Base-by-base conservation (phyloP, 2,113 vertebrate genomes). In the Naja naja region DNA sequence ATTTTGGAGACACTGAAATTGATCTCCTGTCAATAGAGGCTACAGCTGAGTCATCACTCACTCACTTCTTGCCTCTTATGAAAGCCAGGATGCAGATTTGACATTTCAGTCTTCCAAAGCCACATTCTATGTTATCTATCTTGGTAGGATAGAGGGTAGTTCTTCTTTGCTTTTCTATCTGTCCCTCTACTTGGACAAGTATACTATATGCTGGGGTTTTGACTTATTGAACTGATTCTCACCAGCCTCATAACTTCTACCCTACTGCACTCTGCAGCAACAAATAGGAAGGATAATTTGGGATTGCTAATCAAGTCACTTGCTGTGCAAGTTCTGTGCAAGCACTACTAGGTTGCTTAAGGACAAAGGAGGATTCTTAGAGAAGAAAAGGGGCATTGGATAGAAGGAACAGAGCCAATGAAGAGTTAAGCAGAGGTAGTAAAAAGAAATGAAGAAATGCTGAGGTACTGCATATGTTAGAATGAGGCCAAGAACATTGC, bases 1-100 rank as follows among this genome's bases (percentile, higher is more conserved):
- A 92, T 69, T 27, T 85, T 69, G 81, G 93, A 94, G 93, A 91
- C 81, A 5, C 23, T 34, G 74, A 88, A 74, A 94, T 92, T 90
- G 86, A 94, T 92, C 74, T 94, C 47, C 49, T 87, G 88, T 74
- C 90, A 64, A 92, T 87, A 58, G 81, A 52, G 87, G 56, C 64
- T 56, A 86, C 56, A 85, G 25, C 49, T 43, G 11, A 55, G 52
- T 55, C 81, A 94, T 92, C 81, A 30, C 55, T 94, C 93, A 92
- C 49, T 87, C 56, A 87, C 92, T 87, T 81, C 43, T 92, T 92
- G 91, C 49, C 56, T 94, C 4, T 22, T 25, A 16, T 14, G 34
- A 87, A 91, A 92, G 12, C 47, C 74, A 94, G 69, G 88, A 60
- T 90, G 47, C 56, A 74, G 27, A 45, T 49, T 47, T 81, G 74